Evolutionary conservation across 2,797 vertebrate species (phyloP).

Genomic region (Holocentrus rufus): DNA sequence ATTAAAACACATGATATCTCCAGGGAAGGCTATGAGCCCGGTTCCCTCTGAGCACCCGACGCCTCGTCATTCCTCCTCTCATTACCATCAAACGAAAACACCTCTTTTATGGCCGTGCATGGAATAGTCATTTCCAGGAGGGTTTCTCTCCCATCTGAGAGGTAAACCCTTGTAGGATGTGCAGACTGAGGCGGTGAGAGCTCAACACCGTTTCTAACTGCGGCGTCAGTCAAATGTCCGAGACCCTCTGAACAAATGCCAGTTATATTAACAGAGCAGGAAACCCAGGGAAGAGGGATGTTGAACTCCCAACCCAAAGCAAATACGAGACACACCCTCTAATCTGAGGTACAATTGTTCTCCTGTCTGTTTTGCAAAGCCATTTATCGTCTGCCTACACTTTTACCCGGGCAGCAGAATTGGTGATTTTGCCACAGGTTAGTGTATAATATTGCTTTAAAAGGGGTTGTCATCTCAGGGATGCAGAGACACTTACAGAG

Average conservation of each 20-base stretch:
- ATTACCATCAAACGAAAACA: conserved; percentile 59
- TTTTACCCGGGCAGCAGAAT: conserved; percentile 9
- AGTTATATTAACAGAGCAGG: conserved; percentile 37
- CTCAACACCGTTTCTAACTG: conserved; percentile 37
- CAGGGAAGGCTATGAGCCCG: conserved; percentile 20
- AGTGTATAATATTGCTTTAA: conserved; percentile 34
- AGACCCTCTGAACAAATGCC: conserved; percentile 34
- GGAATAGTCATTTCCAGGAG: conserved; percentile 53
- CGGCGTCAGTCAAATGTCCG: conserved; percentile 19
- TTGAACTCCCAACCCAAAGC: conserved; percentile 35
- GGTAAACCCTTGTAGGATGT: conserved; percentile 27
- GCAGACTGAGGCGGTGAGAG: conserved; percentile 25
- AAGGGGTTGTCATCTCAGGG: conserved; percentile 18
- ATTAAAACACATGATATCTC: conserved; percentile 40
- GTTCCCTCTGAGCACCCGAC: conserved; percentile 29
- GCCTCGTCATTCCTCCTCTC: conserved; percentile 38
- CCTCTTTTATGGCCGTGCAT: conserved; percentile 37
- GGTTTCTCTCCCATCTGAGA: conserved; percentile 26
- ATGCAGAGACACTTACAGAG: conserved; percentile 4
- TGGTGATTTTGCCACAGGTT: conserved; percentile 26
- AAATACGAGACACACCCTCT: conserved; percentile 12
- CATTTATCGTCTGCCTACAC: conserved; percentile 25
- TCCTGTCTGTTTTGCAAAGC: conserved; percentile 21
- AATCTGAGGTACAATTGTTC: conserved; percentile 17
- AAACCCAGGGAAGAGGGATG: conserved; percentile 16